phyloP scores from a whole-genome alignment of 2,113 vertebrate species.

The Acrocephalus arundinaceus region DNA sequence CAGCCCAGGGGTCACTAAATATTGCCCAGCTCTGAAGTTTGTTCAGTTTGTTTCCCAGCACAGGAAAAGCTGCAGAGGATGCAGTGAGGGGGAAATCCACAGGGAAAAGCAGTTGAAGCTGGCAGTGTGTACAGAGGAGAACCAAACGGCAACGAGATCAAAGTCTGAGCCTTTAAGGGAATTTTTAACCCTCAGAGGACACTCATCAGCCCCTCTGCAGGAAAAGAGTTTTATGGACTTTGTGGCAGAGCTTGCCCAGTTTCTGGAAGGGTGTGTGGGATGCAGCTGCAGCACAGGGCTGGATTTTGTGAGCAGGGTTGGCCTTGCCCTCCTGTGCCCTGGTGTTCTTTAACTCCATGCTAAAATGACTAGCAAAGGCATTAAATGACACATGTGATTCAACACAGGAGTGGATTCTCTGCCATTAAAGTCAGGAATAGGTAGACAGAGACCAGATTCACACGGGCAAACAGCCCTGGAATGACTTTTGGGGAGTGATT shows the following conservation, averaged over 20 bases:
- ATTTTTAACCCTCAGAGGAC: background rate
- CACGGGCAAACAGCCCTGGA: accelerated
- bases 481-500: background rate
- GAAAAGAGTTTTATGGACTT: background rate
- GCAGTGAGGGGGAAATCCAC: background rate
- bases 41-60: background rate
- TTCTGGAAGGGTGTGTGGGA: background rate
- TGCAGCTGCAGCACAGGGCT: background rate
- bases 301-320: background rate
- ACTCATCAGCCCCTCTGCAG: background rate
- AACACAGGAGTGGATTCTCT: background rate
- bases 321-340: background rate
- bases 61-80: background rate
- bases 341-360: background rate
- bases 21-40: accelerated
- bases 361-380: background rate
- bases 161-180: constrained; percentile 1
- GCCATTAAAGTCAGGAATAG: background rate
- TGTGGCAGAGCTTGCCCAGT: background rate
- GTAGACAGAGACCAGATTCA: background rate
- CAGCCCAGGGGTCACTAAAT: background rate
- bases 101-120: background rate
- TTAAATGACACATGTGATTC: background rate
- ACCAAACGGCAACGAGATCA: background rate
- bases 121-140: background rate